Base-by-base conservation (phyloP, 2,888 invertebrate genomes). In the Tachystola acroxantha region DNA sequence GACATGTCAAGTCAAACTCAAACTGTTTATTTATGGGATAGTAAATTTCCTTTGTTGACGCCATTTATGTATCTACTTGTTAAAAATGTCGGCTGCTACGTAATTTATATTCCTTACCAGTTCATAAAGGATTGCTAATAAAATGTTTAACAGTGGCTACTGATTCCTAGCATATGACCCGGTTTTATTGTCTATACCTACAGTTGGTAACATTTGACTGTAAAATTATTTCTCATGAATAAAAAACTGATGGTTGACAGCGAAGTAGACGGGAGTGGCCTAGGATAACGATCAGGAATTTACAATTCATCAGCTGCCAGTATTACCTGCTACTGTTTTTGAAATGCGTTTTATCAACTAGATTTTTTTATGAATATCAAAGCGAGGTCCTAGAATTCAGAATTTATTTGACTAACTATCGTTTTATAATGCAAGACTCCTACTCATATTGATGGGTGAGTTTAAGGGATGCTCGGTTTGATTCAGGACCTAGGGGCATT, bases 151-250 rank as follows among this genome's bases (percentile, higher is more conserved):
- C 16, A 16, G 16, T 16, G 6, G 16, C 16, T 16, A 16, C 16
- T 16, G 16, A n/a, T n/a, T n/a, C 16, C 6, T 6, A 16, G 16
- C 16, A 16, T 16, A 3, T 16, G 6, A 4, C 3, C 29, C 4
- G 19, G 14, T 30, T 2, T 30, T 30, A n/a, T n/a, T 14, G 7
- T 2, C 11, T 30, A n/a, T 16, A 13, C 28, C 10, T n/a, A n/a
- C 9, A 24, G n/a, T n/a, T n/a, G 24, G 24, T n/a, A 24, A n/a
- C 24, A 66, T 70, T 58, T 63, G 64, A 67, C 59, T 64, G 24
- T 24, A 54, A 54, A 64, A 64, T 34, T 33, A 29, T 41, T 64
- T 64, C 56, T 65, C 62, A 68, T 74, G 75, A 75, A 75, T 75
- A 76, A 73, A 66, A 70, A 73, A 37, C 61, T 61, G 55, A 63